phyloP scores from a whole-genome alignment of 2,888 invertebrate genomes.

The Tiphia femorata region DNA sequence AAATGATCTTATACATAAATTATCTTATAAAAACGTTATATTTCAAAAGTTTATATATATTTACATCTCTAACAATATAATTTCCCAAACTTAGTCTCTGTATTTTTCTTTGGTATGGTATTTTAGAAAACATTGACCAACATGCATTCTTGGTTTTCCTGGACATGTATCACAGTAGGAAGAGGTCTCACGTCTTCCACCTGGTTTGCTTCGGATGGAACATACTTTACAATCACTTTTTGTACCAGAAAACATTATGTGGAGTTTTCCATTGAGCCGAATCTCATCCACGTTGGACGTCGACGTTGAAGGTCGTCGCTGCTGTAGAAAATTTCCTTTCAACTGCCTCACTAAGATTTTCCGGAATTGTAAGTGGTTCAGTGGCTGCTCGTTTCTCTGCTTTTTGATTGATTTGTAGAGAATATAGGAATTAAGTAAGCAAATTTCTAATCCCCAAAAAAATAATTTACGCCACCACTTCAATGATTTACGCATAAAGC shows the following conservation, averaged over 20 bases:
- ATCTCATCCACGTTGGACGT: not conserved
- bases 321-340: slow-evolving; percentile 2
- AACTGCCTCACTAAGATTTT: not conserved
- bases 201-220: slow-evolving; percentile 14
- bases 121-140: not conserved
- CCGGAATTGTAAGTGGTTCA: not conserved
- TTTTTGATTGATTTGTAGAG: slow-evolving; percentile 7
- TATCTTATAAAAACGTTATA: not conserved
- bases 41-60: not conserved
- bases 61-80: not conserved
- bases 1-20: too few species aligned
- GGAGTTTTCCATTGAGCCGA: slow-evolving; percentile 2
- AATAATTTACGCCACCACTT: not conserved
- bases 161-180: slow-evolving; percentile 14
- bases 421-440: slow-evolving; percentile 17
- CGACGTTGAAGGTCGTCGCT: slow-evolving; percentile 6
- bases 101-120: not conserved
- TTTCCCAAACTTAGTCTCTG: too few species aligned
- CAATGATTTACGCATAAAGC: not conserved
- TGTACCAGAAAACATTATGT: slow-evolving; percentile 1
- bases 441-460: slow-evolving; percentile 2
- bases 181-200: slow-evolving; percentile 15
- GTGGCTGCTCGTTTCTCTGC: slow-evolving; percentile 9
- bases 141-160: too few species aligned
- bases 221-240: slow-evolving; percentile 8